Evolutionary conservation across 2,797 vertebrate species (phyloP).

Genomic region (Hydrocynus forskahlii): DNA sequence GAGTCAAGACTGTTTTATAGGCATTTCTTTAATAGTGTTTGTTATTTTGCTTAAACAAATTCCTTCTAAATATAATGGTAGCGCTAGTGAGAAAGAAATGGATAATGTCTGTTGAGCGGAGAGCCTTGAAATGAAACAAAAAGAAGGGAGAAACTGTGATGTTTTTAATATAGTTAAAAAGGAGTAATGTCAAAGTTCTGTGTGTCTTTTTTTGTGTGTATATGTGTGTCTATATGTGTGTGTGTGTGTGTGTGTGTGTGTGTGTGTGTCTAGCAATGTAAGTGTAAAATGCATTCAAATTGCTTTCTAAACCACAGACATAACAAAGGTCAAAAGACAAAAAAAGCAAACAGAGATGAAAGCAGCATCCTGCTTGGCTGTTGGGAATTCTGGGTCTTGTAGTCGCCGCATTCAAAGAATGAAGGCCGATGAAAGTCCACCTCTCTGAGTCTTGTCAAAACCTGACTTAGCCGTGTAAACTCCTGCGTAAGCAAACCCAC

Average conservation of each 20-base stretch:
- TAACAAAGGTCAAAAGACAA: neutral
- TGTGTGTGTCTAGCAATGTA: neutral
- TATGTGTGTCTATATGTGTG: neutral
- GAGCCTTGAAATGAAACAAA: no score
- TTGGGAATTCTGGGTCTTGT: conserved; percentile 59
- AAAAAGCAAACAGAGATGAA: neutral
- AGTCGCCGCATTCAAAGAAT: conserved; percentile 64
- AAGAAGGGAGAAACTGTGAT: neutral
- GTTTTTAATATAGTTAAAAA: conserved; percentile 3
- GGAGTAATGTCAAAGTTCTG: neutral
- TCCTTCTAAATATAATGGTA: no score
- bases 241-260: neutral
- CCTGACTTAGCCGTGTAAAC: conserved; percentile 75
- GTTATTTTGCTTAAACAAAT: no score
- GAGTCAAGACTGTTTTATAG: neutral
- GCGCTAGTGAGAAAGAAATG: no score
- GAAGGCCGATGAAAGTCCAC: conserved; percentile 67
- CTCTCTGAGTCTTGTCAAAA: conserved; percentile 72
- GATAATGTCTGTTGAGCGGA: no score
- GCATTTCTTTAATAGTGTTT: no score
- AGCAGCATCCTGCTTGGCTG: neutral
- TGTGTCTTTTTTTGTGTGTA: neutral
- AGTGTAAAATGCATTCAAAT: neutral
- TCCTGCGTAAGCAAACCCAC: conserved; percentile 74
- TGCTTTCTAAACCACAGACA: conserved; percentile 2